Base-by-base conservation (phyloP, 1,140 invertebrate species). In the Homarus americanus region DNA sequence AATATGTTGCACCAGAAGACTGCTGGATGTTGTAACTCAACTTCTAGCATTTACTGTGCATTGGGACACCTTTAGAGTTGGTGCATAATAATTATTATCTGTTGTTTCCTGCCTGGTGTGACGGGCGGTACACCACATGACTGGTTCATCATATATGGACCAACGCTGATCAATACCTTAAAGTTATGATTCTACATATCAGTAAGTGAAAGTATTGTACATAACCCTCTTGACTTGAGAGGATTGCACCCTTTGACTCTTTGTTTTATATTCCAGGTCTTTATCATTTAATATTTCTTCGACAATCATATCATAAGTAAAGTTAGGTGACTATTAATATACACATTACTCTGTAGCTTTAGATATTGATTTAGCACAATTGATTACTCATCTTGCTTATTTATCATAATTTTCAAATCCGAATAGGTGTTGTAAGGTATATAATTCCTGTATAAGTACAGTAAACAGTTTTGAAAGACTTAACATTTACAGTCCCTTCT, bases 241-340 rank as follows among this genome's bases (percentile, higher is more conserved):
- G 63, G 63, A 32, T 9, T 69, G 63, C 28, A 12, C 63, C 28
- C 63, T 69, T 32, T 69, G 63, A 69, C 63, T 80, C 63, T 80
- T 28, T 75, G 24, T 79, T 79, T 32, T 28, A 53, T 41, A n/a
- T n/a, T 80, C 49, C 40, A 79, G 38, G 28, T 53, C 41, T 80
- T 44, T 38, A 80, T 80, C 44, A 49, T 80, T 80, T 80, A 80
- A 41, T 32, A 41, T 80, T 80, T 80, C 78, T 80, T 80, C 78
- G 78, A 80, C 78, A 80, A 80, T 80, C 78, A 80, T 80, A 80
- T 80, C 24, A 41, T 49, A 53, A 80, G 41, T 80, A 53, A 49
- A 24, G 17, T 49, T 49, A 49, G 4, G 20, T 3, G 41, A 44
- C 28, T 79, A 41, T 78, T 53, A 7, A 79, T 24, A 7, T 32